Base-by-base conservation (phyloP, 2,797 vertebrate genomes). In the Hypotaenidia philippensis region DNA sequence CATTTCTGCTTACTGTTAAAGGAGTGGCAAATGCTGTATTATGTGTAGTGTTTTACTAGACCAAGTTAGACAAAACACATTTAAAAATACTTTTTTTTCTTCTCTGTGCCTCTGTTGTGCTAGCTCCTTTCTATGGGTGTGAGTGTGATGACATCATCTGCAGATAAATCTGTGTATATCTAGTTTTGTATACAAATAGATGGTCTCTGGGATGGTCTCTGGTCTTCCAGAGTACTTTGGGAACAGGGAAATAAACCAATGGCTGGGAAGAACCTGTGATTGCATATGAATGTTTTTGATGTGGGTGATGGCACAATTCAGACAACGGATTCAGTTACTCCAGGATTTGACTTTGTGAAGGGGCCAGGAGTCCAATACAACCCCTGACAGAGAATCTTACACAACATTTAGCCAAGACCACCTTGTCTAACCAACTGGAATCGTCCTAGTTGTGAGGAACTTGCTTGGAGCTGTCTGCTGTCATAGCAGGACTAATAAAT, bases 21-120 rank as follows among this genome's bases (percentile, higher is more conserved):
- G 93, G 89, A 92, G 93, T 96, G 94, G 79, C 90, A 92, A 71
- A 76, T 22, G n/a, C 50, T 72, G 60, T 20, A 13, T 87, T 94
- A 81, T 8, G 0, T 64, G 31, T 6, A 25, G 53, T 7, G 20
- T 71, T 95, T 89, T 87, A 50, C 61, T 83, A 25, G 80, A 92
- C 80, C 87, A 83, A 91, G 92, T 95, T 53, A 27, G 47, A 90
- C 92, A 92, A 81, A 63, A 38, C 34, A 22, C 21, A 22, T 45
- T 55, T 69, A 61, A 92, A 81, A 63, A 38, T 38, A 18, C 21
- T 61, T 65, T 70, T 36, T 64, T 44, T 23, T 7, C 6, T 1
- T 53, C 13, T 56, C 45, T 66, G 6, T 52, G 15, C 27, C 34
- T 61, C 61, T 85, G 75, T 34, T 55, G 19, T 47, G 21, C 55